Base-by-base conservation (phyloP, 2,888 invertebrate genomes). In the Tipula lateralis region DNA sequence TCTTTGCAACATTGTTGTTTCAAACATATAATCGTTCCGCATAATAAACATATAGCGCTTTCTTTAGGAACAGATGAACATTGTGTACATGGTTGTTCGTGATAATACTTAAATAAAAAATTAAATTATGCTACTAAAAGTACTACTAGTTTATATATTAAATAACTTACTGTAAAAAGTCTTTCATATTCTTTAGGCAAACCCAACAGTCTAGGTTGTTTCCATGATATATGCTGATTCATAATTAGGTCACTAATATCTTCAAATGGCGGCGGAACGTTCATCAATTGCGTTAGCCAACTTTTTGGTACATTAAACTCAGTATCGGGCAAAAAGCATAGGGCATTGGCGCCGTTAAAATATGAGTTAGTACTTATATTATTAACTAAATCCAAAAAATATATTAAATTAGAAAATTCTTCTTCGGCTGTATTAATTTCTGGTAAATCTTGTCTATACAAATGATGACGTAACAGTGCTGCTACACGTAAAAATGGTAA, bases 101-200 rank as follows among this genome's bases (percentile, higher is more conserved):
- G 97, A 91, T 98, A 99, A 91, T 96, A 96, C 94, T 96, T 88
- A 88, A 86, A 87, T 87, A 83, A 84, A 13, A 84, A 39, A 84
- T 50, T 19, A 85, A 86, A 86, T 29, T 84, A 85, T 85, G n/a
- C 30, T 1, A 9, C 29, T 36, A 13, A 19, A 34, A n/a, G n/a
- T 84, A 24, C 12, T 36, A 34, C n/a, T 34, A 19, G 13, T 83
- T 36, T 83, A 84, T 16, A 44, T 80, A 66, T 36, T 24, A 82
- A 29, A 84, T 32, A 83, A 87, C 89, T 89, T 89, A 94, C 94
- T 90, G 96, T 95, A 89, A 97, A 97, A 86, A 97, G 93, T 87
- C 95, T 94, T 91, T 99, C 98, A 91, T 98, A 99, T 89, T 96
- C 95, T 85, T 94, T 92, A 84, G 99, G 98, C 89, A 99, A 92